Evolutionary conservation across 1,140 invertebrate genomes (phyloP), one percentile per base, ranked within the genome.

Genomic region (Heliconius hermathena): DNA sequence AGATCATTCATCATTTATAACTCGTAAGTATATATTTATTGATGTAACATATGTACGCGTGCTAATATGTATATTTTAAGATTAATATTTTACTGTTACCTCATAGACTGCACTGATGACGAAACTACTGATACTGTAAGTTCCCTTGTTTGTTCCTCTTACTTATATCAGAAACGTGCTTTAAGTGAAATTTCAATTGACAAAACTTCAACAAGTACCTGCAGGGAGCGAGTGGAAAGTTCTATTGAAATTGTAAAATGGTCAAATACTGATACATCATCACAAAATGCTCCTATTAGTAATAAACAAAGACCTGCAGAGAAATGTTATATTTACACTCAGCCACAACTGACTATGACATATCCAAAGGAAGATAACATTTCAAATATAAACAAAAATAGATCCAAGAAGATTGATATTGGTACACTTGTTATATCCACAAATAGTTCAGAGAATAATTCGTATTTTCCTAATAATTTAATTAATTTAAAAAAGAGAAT

Each of bases 1-100:
- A 78, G 91, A 94, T 78, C 88, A 92, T 82, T 88, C 88, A 13
- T 91, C 89, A n/a, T 90, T 91, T 74, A 88, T 84, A 52, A 87
- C 85, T 9, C 82, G 91, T 94, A 88, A 90, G 90, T 86, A 38
- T 74, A 38, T 36, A n/a, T 66, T 66, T 22, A 57, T 57, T n/a
- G 8, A 22, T 57, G 20, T 8, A 46, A 16, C 16, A 46, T 46
- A 46, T 16, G 13, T 46, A 46, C 41, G 41, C 4, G 4, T 13
- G 13, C 1, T 52, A 52, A 52, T 20, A 22, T 54, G 52, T 20
- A 52, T 57, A 57, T 22, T 22, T n/a, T 57, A 57, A 57, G 20
- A 3, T n/a, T 57, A 22, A 57, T 22, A 22, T 57, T 57, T 57
- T 22, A 3, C 20, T 16, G 22, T 66, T 66, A 66, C 26, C 16